Evolutionary conservation across 2,888 invertebrate genomes (phyloP), one percentile per base, ranked within the genome.

Genomic region (Dryocosmus kuriphilus): DNA sequence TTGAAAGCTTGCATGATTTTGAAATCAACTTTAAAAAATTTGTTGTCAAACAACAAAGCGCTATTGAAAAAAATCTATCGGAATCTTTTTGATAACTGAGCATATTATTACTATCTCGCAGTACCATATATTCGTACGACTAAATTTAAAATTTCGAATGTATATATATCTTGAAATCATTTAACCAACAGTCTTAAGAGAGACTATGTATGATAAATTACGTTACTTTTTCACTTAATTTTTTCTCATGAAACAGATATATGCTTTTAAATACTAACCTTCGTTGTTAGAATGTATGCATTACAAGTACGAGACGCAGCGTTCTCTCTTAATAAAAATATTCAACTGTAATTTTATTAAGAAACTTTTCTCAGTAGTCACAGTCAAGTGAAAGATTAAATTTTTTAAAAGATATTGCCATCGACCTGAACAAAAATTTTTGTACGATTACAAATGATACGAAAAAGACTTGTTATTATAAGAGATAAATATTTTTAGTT

Each of bases 1-100:
- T 55, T 55, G n/a, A 55, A 55, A 55, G 55, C 55, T 55, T 55
- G 51, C n/a, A 55, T 55, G 55, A 55, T 55, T 55, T n/a, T 92
- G 81, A 84, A 41, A 41, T 16, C 16, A 16, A 41, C 41, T 11
- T 41, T 73, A 7, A 82, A 85, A 76, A 71, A 76, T 32, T 9
- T 82, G 1, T 51, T 78, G 7, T 74, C 73, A n/a, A 35, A 74
- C 30, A 75, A 74, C 14, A 82, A 86, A 63, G 55, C 80, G 4
- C 65, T 80, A 65, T 24, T 82, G 8, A 79, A 75, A 16, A 85
- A 86, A 77, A 57, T 5, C 1, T 57, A 5, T 57, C 11, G 24
- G 11, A 57, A 24, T 24, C 5, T 41, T 41, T 38, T 41, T 35
- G 35, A 35, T n/a, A n/a, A n/a, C n/a, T n/a, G n/a, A n/a, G n/a